Conservation (phyloP, 1,140 invertebrate genomes). For the Zaprionus vittiger region DNA sequence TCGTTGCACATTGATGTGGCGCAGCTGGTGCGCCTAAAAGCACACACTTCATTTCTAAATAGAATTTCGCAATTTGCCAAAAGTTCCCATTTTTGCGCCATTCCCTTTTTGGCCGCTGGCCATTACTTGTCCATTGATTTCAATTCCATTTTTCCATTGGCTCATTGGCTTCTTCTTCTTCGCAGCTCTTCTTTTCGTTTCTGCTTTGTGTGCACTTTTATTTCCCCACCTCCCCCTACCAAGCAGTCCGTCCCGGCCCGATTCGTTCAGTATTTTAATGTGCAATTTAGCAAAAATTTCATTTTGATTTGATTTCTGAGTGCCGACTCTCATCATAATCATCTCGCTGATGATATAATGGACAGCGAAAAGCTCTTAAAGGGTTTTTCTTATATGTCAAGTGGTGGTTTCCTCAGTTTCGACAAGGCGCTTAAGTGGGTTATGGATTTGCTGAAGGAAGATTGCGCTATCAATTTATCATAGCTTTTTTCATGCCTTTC, state of each 20-base stretch:
- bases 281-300: slow-evolving; percentile 59
- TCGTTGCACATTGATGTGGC: slow-evolving; percentile 56
- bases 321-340: slow-evolving; percentile 16
- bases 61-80: slow-evolving; percentile 69
- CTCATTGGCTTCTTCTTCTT: slow-evolving; percentile 5
- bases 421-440: not conserved
- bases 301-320: slow-evolving; percentile 53
- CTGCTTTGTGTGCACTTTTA: slow-evolving; percentile 22
- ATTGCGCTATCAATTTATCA: too few species aligned
- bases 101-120: slow-evolving; percentile 36
- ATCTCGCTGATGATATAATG: slow-evolving; percentile 19
- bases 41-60: slow-evolving; percentile 75
- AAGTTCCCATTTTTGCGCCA: slow-evolving; percentile 33
- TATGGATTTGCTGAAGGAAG: not conserved
- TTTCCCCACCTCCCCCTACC: not conserved
- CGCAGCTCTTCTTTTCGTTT: slow-evolving; percentile 2
- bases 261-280: slow-evolving; percentile 55
- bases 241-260: not conserved
- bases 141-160: slow-evolving; percentile 52
- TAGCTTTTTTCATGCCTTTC: too few species aligned
- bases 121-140: slow-evolving; percentile 73
- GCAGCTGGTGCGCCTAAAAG: slow-evolving; percentile 59
- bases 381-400: not conserved
- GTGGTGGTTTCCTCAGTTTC: not conserved
- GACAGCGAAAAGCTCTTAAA: not conserved